These are phyloP conservation scores for Psilopsiagon aurifrons DNA, from an alignment of 2,113 vertebrate genomes.

Conservation along the genomic window DNA sequence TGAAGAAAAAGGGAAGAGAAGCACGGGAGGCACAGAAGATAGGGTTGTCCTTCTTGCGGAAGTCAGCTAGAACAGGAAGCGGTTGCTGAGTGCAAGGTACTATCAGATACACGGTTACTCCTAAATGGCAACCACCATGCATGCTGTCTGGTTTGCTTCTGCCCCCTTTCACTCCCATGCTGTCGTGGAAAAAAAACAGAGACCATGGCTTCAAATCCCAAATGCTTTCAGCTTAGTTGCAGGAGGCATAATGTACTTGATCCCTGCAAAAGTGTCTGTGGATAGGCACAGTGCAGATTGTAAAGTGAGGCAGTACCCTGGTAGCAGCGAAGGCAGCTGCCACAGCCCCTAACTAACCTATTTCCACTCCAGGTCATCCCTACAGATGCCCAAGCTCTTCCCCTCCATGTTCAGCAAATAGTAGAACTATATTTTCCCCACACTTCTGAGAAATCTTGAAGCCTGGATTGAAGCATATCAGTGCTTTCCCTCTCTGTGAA, in stretches of 20 bases:
- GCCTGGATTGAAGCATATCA: background rate
- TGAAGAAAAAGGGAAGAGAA: background rate
- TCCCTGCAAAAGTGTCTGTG: background rate
- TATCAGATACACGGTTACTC: background rate
- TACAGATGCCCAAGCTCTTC: background rate
- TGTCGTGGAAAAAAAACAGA: background rate
- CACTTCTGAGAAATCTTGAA: background rate
- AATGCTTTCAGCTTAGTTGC: background rate
- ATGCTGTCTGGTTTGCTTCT: background rate
- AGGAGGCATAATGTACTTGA: accelerated
- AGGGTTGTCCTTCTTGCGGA: accelerated
- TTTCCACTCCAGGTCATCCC: background rate
- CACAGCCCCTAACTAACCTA: background rate
- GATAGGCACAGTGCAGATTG: background rate
- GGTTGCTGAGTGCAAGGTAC: background rate
- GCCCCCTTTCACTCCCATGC: background rate
- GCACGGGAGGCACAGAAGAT: background rate
- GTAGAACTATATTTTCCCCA: background rate
- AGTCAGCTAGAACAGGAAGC: background rate
- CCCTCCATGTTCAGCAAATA: background rate
- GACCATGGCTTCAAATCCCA: background rate
- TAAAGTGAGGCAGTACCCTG: background rate
- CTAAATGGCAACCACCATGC: background rate
- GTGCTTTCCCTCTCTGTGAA: background rate
- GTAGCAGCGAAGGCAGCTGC: background rate